Evolutionary conservation across 2,888 invertebrate genomes (phyloP), one percentile per base, ranked within the genome.

Genomic region (Eudemis profundana): DNA sequence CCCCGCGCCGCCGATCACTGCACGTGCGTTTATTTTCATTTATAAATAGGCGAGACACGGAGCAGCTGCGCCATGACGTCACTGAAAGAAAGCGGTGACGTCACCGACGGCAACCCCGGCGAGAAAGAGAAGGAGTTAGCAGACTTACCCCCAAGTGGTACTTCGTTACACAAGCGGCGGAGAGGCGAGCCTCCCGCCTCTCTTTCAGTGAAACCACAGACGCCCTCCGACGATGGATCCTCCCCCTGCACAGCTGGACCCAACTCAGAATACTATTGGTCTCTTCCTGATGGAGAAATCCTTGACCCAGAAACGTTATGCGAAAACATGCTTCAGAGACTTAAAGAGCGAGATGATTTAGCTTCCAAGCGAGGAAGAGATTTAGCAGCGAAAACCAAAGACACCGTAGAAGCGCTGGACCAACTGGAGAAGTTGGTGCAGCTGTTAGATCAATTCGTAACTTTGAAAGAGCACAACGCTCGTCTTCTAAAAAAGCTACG

Each of bases 391-490:
- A 93, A 90, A 33, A 93, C 93, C 0, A 89, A 94, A 71, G 93
- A 93, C 15, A 93, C 94, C 0, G 87, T 94, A 10, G 94, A 95
- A 72, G 94, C 95, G 0, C 93, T 97, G 68, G 96, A 97, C 75
- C 96, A 97, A 76, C 83, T 97, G 54, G 96, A 96, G 72, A 96
- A 96, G 73, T 90, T 97, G 5, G 94, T 97, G 73, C 94, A 94
- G 67, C 85, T 97, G 33, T 93, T 97, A 83, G 96, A 97, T 76
- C 96, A 96, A 76, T 93, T 97, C 70, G 90, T 96, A 4, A 93
- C 94, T 44, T 85, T 97, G 38, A 93, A 95, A 70, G 95, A 96
- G 74, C 95, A 96, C 70, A 96, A 97, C 81, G 92, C 93, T 0
- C 93, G 93, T 69, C 87, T 96, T 21, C 93, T 95, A 63, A 93